Evolutionary conservation across 2,888 invertebrate genomes (phyloP).

Genomic region (Nomada ferruginata): DNA sequence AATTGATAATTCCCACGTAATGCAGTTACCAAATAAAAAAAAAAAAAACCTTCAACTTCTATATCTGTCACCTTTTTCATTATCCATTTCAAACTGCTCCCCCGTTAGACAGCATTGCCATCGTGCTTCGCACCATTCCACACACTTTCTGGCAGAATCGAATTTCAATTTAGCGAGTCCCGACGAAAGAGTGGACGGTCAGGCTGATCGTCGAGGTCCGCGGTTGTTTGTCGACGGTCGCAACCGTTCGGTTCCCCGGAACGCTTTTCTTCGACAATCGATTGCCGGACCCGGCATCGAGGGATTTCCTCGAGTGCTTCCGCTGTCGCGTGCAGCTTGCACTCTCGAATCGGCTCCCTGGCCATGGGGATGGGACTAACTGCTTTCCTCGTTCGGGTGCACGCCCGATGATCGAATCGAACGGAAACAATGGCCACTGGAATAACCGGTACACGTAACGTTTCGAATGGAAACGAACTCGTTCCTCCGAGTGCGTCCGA

Average conservation of each 20-base stretch:
- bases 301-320: conserved; percentile 72
- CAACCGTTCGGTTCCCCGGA: conserved; percentile 45
- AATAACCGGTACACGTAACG: conserved; percentile 45
- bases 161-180: conserved; percentile 66
- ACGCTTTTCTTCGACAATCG: conserved; percentile 72
- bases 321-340: conserved; percentile 70
- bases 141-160: conserved; percentile 45
- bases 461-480: neutral
- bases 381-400: conserved; percentile 62
- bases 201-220: conserved; percentile 35
- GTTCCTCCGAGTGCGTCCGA: conserved; percentile 20
- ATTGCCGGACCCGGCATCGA: conserved; percentile 54
- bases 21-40: too few species aligned
- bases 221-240: conserved; percentile 68
- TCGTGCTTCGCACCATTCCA: neutral
- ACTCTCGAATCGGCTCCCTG: conserved; percentile 58
- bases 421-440: conserved; percentile 60
- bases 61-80: too few species aligned
- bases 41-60: too few species aligned
- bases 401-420: conserved; percentile 53
- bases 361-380: conserved; percentile 63
- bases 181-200: conserved; percentile 42
- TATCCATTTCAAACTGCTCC: too few species aligned
- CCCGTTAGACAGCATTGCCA: neutral
- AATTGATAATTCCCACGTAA: too few species aligned